Base-by-base conservation (phyloP, 30 jellyfish, hydroid and myxozoan species). In the Aurelia sp. region DNA sequence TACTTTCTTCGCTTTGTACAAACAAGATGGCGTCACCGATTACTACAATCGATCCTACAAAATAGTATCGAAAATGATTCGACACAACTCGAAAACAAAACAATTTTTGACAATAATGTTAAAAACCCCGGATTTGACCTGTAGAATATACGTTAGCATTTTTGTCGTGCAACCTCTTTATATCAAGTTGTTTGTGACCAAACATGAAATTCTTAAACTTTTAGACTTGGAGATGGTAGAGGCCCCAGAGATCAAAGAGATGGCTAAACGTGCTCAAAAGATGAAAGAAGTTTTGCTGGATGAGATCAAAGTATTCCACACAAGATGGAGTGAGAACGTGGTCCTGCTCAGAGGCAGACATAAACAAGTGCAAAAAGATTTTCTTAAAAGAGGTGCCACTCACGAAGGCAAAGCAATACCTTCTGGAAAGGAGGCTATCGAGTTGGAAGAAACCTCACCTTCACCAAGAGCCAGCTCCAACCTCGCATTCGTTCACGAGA, bases 221-320 rank as follows among this genome's bases (percentile, higher is more conserved):
- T 12, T 47, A 93, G 98, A 93, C 41, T 85, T 93, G 70, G 98
- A 93, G 75, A 93, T 93, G 97, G 98, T 93, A 3, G 97, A 93
- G 72, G 82, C 98, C 2, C 79, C 80, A 16, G 97, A 88, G 44
- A 94, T 93, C 16, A 88, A 88, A 67, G 96, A 77, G 78, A 93
- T 87, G 97, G 98, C 98, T 51, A 67, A 50, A 50, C 93, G 97
- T 3, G 96, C 98, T 8, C 92, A 84, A 73, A 50, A 80, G 81
- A 74, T 93, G 89, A 93, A 93, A 59, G 98, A 93, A 50, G 82
- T 87, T 50, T 84, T 93, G 73, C 88, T 93, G 1, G 40, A 62
- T 33, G 98, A 93, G 80, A 96, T 93, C 66, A 82, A 84, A 59
- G 94, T 84, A 82, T 93, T 93, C 81, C 93, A 93, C 81, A 97